Evolutionary conservation across 2,888 invertebrate genomes (phyloP), one percentile per base, ranked within the genome.

Genomic region (Ichneumon xanthorius): DNA sequence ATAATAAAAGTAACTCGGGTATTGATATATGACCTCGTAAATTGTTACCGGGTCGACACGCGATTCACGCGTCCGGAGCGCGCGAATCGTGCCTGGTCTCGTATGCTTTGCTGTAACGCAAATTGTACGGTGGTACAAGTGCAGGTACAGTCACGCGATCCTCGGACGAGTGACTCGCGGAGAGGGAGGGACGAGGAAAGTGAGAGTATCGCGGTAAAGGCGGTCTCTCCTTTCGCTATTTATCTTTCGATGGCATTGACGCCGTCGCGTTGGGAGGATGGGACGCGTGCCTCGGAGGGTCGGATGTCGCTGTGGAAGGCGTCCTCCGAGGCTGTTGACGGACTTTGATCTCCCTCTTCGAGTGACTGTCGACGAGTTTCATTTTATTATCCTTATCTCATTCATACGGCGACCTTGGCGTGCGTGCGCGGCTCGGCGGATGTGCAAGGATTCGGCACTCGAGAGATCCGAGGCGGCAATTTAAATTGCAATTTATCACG

Each of bases 11-110:
- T 87, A 88, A 88, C 80, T 86, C 65, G 72, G 45, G 76, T 81
- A 85, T 86, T 88, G 87, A 89, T 86, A 86, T 87, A 88, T 70
- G 82, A 75, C 72, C 85, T 87, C 88, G 84, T 87, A 85, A 89
- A 88, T 70, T 70, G 80, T 85, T 82, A 86, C 87, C 80, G 76
- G 84, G 50, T 78, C 81, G 81, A 80, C 87, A 86, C 87, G 87
- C 86, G 89, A 88, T 82, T 82, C 67, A 71, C 81, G 71, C 72
- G 76, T 68, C 75, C 80, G 37, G 72, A 76, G 80, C 80, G 80
- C 80, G 77, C 50, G 76, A 65, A 80, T 76, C 72, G 76, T 65
- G 80, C 50, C 40, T 37, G 72, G 61, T 53, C 45, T 48, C 37
- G 26, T 48, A 30, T 55, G 22, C 73, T 68, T 68, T 30, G 37